Percentiles rank a stretch among this genome's conserved stretches.
These are phyloP conservation scores for Simalia tracyae DNA, from an alignment of 2,797 vertebrate species.

Conservation along the genomic window DNA sequence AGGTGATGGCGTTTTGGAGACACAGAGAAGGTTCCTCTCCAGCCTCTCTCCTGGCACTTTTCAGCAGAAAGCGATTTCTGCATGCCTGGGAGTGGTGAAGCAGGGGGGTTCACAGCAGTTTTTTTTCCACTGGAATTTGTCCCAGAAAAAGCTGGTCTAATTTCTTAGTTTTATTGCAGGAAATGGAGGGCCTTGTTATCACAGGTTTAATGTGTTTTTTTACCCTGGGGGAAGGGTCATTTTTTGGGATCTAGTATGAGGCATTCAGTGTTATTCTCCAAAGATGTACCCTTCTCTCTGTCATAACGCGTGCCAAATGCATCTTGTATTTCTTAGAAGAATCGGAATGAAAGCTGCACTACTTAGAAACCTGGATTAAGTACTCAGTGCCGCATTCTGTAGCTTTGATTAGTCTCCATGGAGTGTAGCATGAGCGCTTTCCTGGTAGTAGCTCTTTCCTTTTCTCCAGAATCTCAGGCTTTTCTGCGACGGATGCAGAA, in stretches of 20 bases:
- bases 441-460: not conserved
- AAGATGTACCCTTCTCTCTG: not conserved
- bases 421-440: fast-evolving
- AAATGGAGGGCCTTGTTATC: not conserved
- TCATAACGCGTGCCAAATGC: not conserved
- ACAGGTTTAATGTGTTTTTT: not conserved
- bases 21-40: no score
- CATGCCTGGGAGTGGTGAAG: not conserved
- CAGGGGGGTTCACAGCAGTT: not conserved
- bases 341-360: not conserved
- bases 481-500: no score
- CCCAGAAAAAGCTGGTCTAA: not conserved
- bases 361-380: not conserved
- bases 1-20: not conserved
- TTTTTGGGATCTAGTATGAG: no score
- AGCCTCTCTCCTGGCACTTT: no score
- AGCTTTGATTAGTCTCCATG: not conserved
- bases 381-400: not conserved
- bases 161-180: not conserved
- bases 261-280: no score
- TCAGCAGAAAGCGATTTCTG: not conserved
- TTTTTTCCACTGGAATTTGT: not conserved
- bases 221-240: not conserved
- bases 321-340: no score
- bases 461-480: not conserved